These are phyloP conservation scores for Callosobruchus maculatus DNA, from an alignment of 2,888 invertebrate species.

Conservation along the genomic window DNA sequence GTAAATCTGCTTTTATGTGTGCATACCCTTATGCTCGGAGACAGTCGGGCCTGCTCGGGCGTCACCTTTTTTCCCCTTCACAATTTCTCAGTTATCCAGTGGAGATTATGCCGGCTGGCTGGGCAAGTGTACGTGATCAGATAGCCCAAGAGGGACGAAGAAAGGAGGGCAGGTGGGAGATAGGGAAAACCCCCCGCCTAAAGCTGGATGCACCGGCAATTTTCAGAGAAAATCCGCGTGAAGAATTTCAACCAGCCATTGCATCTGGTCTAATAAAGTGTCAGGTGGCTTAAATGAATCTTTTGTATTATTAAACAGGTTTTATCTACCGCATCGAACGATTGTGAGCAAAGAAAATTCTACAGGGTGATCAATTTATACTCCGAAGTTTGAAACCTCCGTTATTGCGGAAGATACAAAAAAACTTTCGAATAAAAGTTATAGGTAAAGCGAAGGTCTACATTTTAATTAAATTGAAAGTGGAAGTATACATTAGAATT, in stretches of 20 bases:
- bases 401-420: no score
- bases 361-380: no score
- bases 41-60: neutral
- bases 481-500: no score
- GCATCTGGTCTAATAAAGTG: neutral
- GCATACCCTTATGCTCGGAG: neutral
- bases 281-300: neutral
- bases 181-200: neutral
- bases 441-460: no score
- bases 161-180: neutral
- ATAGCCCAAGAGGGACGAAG: neutral
- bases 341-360: no score
- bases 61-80: neutral
- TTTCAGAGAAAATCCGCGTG: neutral
- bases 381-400: no score
- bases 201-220: neutral
- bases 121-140: neutral
- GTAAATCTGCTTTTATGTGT: no score
- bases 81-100: neutral
- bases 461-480: no score
- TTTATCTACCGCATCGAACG: no score
- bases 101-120: neutral
- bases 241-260: neutral
- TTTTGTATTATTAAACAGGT: no score
- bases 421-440: no score